phyloP scores from a whole-genome alignment of 2,113 vertebrate species.

The Paedocypris sp. region DNA sequence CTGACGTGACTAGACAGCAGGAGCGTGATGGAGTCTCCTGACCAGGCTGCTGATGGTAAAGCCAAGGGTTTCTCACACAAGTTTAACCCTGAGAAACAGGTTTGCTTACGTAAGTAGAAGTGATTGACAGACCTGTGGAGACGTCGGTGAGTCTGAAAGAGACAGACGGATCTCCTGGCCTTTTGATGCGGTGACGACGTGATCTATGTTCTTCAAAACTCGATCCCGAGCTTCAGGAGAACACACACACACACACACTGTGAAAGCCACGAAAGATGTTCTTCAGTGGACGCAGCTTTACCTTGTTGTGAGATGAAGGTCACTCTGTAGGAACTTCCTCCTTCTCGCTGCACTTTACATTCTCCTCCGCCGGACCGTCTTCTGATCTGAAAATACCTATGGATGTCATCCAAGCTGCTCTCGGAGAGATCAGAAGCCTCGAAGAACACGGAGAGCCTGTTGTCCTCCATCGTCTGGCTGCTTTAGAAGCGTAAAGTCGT shows the following conservation, averaged over 20 bases:
- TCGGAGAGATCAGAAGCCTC: slow-evolving; percentile 30
- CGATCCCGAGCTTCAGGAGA: too few relatives aligned
- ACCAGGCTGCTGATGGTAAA: too few relatives aligned
- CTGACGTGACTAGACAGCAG: neutral
- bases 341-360: slow-evolving; percentile 32
- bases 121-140: neutral
- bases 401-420: slow-evolving; percentile 29
- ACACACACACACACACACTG: too few relatives aligned
- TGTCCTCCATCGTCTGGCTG: neutral
- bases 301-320: slow-evolving; percentile 40
- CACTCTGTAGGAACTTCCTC: slow-evolving; percentile 33
- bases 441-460: slow-evolving; percentile 38
- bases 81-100: too few relatives aligned
- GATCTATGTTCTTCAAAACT: too few relatives aligned
- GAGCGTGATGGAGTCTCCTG: too few relatives aligned
- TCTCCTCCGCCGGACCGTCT: slow-evolving; percentile 47
- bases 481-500: too few relatives aligned
- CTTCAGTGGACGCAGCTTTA: slow-evolving; percentile 12
- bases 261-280: too few relatives aligned
- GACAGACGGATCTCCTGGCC: neutral
- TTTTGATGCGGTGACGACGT: too few relatives aligned
- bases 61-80: too few relatives aligned
- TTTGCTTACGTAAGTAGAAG: too few relatives aligned
- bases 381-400: slow-evolving; percentile 39
- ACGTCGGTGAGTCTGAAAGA: neutral